phyloP scores from a whole-genome alignment of 1,140 invertebrate genomes.

The Drosophila mauritiana region DNA sequence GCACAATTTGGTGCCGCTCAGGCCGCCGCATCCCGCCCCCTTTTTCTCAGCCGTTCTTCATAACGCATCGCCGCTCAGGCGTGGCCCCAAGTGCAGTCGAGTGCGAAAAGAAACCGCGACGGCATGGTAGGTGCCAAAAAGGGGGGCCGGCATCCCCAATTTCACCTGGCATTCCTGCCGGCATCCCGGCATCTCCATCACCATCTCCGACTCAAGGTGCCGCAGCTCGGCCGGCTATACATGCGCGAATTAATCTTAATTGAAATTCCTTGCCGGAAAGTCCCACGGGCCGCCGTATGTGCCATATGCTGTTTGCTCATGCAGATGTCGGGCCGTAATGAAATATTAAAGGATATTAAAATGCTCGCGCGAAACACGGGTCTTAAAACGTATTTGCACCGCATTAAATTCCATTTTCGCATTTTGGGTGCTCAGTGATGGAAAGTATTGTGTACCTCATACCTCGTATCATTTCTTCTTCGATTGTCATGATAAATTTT shows the following conservation, averaged over 20 bases:
- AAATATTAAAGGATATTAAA: constrained; percentile 78
- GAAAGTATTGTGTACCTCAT: not conserved
- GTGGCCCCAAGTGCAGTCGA: constrained; percentile 70
- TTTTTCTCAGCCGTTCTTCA: constrained; percentile 52
- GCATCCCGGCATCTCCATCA: not conserved
- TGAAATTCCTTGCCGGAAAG: constrained; percentile 74
- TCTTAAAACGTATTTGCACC: constrained; percentile 61
- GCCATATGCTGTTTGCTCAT: constrained; percentile 53
- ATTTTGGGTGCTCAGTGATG: constrained; percentile 9
- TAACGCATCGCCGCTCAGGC: constrained; percentile 74
- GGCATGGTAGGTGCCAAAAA: constrained; percentile 43
- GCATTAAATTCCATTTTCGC: constrained; percentile 62
- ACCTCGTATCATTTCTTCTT: no score
- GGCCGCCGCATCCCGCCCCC: not conserved
- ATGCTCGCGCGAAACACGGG: constrained; percentile 38
- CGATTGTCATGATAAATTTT: no score
- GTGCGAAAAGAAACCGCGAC: constrained; percentile 70
- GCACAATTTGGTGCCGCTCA: constrained; percentile 71
- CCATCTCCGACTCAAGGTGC: constrained; percentile 6
- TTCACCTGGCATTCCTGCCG: constrained; percentile 18
- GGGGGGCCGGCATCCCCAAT: constrained; percentile 28
- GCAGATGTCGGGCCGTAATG: constrained; percentile 39
- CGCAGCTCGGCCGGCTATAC: constrained; percentile 32
- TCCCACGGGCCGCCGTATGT: constrained; percentile 25
- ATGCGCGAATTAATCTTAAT: constrained; percentile 83